These are phyloP conservation scores for Platysternon megacephalum DNA, from an alignment of 2,113 vertebrate genomes.

Conservation along the genomic window DNA sequence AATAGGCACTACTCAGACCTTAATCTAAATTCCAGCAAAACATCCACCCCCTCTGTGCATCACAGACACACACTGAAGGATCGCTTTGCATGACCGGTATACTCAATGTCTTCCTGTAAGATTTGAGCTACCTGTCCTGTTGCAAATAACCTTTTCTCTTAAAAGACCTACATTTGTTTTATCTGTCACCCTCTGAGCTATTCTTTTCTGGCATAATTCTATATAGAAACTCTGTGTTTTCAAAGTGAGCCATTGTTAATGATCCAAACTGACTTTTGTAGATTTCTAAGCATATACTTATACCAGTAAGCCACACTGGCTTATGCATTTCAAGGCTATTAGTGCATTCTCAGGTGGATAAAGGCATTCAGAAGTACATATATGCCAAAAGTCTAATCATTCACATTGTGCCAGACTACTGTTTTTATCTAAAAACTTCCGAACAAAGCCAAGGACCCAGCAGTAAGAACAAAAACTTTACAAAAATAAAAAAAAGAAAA, in stretches of 20 bases:
- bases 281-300: neutral
- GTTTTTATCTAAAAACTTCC: neutral
- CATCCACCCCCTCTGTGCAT: neutral
- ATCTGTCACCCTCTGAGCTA: neutral
- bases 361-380: neutral
- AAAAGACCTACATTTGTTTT: neutral
- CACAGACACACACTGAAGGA: accelerated
- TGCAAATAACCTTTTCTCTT: neutral
- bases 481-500: neutral
- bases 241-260: neutral
- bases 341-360: neutral
- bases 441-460: accelerated
- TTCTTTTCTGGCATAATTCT: neutral
- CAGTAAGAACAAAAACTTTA: neutral
- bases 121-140: accelerated
- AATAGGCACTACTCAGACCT: neutral
- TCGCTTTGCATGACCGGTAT: no score
- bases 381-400: neutral
- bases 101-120: neutral
- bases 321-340: neutral
- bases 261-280: neutral
- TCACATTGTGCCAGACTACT: neutral
- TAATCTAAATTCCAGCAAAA: neutral
- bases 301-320: accelerated
- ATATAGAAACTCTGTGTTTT: neutral